phyloP scores from a whole-genome alignment of 2,888 invertebrate genomes.

The Malacosoma neustria region DNA sequence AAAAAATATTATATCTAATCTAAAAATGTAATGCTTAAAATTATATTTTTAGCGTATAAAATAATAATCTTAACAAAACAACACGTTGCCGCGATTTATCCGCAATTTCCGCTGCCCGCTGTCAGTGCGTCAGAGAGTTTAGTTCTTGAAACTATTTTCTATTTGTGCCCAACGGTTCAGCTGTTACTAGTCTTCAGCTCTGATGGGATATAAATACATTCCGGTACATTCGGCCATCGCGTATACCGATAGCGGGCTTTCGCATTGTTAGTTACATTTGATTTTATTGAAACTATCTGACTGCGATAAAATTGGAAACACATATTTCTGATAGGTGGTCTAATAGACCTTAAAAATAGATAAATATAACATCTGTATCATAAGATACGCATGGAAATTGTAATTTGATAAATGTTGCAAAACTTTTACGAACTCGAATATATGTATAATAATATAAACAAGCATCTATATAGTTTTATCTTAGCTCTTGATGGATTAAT shows the following conservation, averaged over 20 bases:
- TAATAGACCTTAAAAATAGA: too few species aligned
- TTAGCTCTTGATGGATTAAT: background rate
- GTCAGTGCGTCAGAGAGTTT: constrained; percentile 26
- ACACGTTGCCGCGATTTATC: background rate
- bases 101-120: constrained; percentile 19
- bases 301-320: too few species aligned
- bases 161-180: constrained; percentile 64
- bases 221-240: constrained; percentile 6
- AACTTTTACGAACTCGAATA: background rate
- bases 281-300: too few species aligned
- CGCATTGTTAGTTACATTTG: background rate
- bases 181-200: constrained; percentile 59
- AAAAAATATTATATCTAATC: too few species aligned
- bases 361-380: too few species aligned
- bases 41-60: too few species aligned
- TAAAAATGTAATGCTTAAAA: too few species aligned
- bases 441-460: background rate
- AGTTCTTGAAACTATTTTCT: constrained; percentile 73
- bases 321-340: too few species aligned
- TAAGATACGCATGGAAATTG: background rate
- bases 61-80: background rate
- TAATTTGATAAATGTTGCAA: background rate
- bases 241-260: constrained; percentile 2
- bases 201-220: constrained; percentile 47
- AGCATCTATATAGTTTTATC: background rate